phyloP scores from a whole-genome alignment of 2,797 vertebrate species.

The Stomatorhinus walkeri region DNA sequence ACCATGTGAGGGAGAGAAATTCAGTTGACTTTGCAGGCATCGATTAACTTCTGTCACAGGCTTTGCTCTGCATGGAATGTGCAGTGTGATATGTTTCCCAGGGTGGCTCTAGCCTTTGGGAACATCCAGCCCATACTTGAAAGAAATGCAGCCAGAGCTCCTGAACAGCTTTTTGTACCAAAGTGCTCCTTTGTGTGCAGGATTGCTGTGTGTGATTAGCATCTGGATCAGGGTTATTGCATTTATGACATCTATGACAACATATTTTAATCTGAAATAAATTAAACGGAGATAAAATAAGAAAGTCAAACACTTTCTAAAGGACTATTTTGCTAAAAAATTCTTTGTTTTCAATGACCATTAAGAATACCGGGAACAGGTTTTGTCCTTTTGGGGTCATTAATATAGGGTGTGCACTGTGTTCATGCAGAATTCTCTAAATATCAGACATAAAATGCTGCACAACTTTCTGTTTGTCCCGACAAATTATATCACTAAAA shows the following conservation, averaged over 20 bases:
- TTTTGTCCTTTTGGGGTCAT: not conserved
- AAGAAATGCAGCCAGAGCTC: not conserved
- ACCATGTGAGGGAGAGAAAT: conserved; percentile 9
- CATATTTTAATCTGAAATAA: not conserved
- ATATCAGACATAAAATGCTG: not conserved
- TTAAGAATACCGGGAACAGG: not conserved
- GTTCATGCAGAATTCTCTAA: not conserved
- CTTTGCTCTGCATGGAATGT: not conserved
- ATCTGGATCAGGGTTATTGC: not conserved
- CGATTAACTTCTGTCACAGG: conserved; percentile 19
- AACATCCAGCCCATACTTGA: not conserved
- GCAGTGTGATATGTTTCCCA: not conserved
- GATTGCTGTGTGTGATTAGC: not conserved
- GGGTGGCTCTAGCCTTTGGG: not conserved
- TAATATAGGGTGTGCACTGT: not conserved
- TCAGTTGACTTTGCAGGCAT: conserved; percentile 12
- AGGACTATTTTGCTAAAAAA: not conserved
- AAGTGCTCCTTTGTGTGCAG: not conserved
- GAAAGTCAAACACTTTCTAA: not conserved
- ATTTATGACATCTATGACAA: not conserved
- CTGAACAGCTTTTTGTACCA: not conserved
- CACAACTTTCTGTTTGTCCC: not conserved
- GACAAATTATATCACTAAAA: not conserved
- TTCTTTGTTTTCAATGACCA: not conserved
- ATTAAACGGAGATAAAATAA: not conserved